phyloP scores from a whole-genome alignment of 2,888 invertebrate genomes.

The Tricholauxania praeusta region DNA sequence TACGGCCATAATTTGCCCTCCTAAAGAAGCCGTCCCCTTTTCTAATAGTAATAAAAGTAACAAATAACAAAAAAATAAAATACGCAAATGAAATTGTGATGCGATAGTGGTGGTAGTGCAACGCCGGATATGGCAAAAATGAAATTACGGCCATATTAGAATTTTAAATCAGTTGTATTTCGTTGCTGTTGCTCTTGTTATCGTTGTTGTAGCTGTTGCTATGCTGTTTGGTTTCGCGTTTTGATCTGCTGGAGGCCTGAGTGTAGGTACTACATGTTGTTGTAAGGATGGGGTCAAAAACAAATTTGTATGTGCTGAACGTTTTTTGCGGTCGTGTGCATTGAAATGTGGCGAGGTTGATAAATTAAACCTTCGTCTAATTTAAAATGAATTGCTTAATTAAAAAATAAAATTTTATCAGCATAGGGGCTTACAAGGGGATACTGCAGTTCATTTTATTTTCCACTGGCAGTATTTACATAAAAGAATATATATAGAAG shows the following conservation, averaged over 20 bases:
- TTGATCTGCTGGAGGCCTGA: slow-evolving; percentile 36
- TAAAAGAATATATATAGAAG: too few species aligned
- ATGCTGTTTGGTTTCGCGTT: slow-evolving; percentile 6
- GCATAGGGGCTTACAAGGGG: too few species aligned
- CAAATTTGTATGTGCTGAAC: neutral
- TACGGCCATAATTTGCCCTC: slow-evolving; percentile 13
- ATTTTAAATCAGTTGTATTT: slow-evolving; percentile 32
- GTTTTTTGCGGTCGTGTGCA: slow-evolving; percentile 29
- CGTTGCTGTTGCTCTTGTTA: slow-evolving; percentile 26
- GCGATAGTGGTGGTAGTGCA: neutral
- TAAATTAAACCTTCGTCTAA: slow-evolving; percentile 34
- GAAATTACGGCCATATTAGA: slow-evolving; percentile 33
- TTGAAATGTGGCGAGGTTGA: slow-evolving; percentile 20
- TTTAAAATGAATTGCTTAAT: slow-evolving; percentile 7
- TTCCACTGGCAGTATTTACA: too few species aligned
- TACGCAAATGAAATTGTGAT: neutral
- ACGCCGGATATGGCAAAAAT: slow-evolving; percentile 32
- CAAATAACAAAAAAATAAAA: neutral
- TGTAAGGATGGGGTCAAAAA: neutral
- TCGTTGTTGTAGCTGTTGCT: slow-evolving; percentile 7
- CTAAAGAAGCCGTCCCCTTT: too few species aligned
- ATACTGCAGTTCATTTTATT: too few species aligned
- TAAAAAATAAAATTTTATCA: too few species aligned
- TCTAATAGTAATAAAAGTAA: too few species aligned
- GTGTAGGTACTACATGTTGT: slow-evolving; percentile 9